These are phyloP conservation scores for Cabera pusaria DNA, from an alignment of 2,888 invertebrate genomes.

Conservation along the genomic window DNA sequence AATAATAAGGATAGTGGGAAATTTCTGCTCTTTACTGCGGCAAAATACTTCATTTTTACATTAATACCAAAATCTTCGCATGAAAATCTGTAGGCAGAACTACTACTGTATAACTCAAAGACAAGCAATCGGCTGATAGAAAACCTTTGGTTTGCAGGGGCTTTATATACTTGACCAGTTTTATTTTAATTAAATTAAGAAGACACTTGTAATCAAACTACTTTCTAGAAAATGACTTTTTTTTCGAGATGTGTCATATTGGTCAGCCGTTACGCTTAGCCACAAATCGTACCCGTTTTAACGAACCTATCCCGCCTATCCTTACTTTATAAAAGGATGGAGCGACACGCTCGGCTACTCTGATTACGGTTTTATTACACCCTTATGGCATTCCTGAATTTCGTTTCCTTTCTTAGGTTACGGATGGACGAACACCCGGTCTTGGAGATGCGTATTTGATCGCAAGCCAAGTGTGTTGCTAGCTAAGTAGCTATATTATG, in stretches of 20 bases:
- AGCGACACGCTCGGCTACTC: conserved; percentile 30
- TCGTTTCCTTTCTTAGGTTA: conserved; percentile 22
- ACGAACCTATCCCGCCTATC: conserved; percentile 18
- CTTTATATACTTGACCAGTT: too few relatives aligned
- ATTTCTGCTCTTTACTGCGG: too few relatives aligned
- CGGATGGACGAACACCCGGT: conserved; percentile 5
- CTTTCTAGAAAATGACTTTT: neutral
- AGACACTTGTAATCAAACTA: too few relatives aligned
- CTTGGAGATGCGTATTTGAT: conserved; percentile 13
- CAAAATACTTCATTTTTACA: too few relatives aligned
- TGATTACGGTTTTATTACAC: conserved; percentile 34
- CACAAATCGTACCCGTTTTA: conserved; percentile 20
- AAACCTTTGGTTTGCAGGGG: too few relatives aligned
- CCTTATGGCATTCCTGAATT: conserved; percentile 29
- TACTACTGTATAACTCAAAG: too few relatives aligned
- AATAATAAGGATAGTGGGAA: too few relatives aligned
- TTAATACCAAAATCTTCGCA: too few relatives aligned
- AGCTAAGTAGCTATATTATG: too few relatives aligned
- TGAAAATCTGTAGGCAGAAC: too few relatives aligned
- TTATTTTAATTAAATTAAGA: too few relatives aligned
- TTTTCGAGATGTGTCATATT: conserved; percentile 4
- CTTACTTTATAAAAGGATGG: conserved; percentile 29
- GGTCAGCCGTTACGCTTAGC: conserved; percentile 11
- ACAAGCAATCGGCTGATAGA: too few relatives aligned
- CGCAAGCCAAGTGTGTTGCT: conserved; percentile 1